These are phyloP conservation scores for Pardosa pseudoannulata DNA, from an alignment of 2,888 invertebrate species.

Conservation along the genomic window DNA sequence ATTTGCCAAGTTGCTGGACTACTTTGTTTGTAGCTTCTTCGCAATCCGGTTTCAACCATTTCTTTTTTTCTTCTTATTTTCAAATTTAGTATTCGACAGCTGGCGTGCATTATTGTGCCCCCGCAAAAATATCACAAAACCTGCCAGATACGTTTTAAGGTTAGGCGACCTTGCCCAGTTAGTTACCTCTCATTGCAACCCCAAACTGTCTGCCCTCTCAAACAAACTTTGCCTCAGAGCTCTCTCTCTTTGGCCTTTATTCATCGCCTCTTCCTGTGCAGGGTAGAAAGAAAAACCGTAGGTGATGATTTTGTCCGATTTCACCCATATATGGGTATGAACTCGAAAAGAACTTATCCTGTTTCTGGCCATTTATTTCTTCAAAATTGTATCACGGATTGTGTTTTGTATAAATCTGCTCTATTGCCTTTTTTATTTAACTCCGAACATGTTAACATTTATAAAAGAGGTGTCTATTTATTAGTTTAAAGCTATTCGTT, in stretches of 20 bases:
- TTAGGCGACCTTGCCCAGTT: conserved; percentile 41
- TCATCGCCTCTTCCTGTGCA: conserved; percentile 29
- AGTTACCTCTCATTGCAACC: conserved; percentile 3
- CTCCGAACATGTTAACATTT: no score
- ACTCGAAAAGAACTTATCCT: no score
- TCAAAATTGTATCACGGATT: no score
- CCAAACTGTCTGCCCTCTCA: conserved; percentile 44
- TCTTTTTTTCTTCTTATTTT: background rate
- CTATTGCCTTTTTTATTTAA: no score
- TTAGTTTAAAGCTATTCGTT: no score
- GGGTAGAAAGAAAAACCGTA: background rate
- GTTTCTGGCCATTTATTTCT: no score
- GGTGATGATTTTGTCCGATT: conserved; percentile 30
- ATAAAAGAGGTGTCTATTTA: no score
- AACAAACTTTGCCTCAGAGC: conserved; percentile 16
- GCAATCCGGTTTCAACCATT: background rate
- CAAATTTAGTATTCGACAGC: conserved; percentile 22
- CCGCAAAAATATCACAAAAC: conserved; percentile 21
- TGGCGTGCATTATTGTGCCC: conserved; percentile 41
- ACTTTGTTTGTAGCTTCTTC: background rate
- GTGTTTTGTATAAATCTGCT: no score
- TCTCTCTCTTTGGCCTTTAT: conserved; percentile 42
- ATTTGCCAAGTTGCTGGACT: no score
- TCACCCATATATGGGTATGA: background rate
- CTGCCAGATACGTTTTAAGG: conserved; percentile 39